phyloP scores from a whole-genome alignment of 1,140 invertebrate genomes.

The Notospermus geniculatus region DNA sequence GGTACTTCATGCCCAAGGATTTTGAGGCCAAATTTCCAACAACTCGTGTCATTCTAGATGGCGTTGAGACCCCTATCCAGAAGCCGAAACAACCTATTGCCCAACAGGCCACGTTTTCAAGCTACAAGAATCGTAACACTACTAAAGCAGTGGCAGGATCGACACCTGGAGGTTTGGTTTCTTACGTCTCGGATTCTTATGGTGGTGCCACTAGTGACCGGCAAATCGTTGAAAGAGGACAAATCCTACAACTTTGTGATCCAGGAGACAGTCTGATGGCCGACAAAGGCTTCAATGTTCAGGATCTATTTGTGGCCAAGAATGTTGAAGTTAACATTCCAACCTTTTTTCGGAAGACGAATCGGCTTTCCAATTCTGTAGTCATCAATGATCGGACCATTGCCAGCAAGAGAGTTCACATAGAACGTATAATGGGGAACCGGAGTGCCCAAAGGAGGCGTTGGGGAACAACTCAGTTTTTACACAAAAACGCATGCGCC shows the following conservation, averaged over 20 bases:
- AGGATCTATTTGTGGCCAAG: not conserved
- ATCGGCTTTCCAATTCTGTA: not conserved
- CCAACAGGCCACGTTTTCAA: too few relatives aligned
- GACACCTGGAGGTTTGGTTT: not conserved
- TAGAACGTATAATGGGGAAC: too few relatives aligned
- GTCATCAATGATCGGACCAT: not conserved
- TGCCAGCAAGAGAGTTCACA: too few relatives aligned
- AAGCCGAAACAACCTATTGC: too few relatives aligned
- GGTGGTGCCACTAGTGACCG: conserved; percentile 4
- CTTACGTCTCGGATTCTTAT: too few relatives aligned
- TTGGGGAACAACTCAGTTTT: too few relatives aligned
- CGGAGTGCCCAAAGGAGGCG: too few relatives aligned
- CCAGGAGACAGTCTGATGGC: not conserved
- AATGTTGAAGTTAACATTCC: too few relatives aligned
- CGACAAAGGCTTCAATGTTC: not conserved
- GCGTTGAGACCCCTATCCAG: not conserved
- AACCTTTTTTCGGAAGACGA: not conserved
- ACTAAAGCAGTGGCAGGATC: not conserved
- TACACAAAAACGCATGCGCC: too few relatives aligned
- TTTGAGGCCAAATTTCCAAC: not conserved
- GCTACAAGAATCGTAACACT: too few relatives aligned
- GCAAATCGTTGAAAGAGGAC: not conserved
- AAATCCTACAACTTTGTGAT: not conserved
- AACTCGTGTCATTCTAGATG: not conserved
- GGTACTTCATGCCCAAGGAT: not conserved